A percentile compares a stretch with the other conserved stretches of the same genome.
These are phyloP conservation scores for Nesogale talazaci DNA, from an alignment of 2,113 vertebrate species.

Conservation along the genomic window DNA sequence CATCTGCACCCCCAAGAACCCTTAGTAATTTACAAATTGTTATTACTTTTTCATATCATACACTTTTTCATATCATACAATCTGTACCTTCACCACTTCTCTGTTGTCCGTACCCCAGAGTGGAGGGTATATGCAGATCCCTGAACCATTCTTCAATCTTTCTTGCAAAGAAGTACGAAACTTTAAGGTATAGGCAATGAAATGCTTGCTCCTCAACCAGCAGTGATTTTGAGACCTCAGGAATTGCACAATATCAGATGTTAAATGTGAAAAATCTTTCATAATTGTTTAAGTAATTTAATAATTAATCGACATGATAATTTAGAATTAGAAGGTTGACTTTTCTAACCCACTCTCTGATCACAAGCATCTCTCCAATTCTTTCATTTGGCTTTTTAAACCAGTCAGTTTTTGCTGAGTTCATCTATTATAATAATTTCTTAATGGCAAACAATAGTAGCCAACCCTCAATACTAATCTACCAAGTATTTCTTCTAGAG, in stretches of 20 bases:
- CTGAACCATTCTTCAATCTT: too few species aligned
- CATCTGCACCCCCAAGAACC: too few species aligned
- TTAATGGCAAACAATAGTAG: background rate
- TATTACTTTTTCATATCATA: too few species aligned
- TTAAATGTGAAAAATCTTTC: background rate
- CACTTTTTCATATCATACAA: too few species aligned
- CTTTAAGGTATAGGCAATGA: background rate
- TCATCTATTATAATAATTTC: background rate
- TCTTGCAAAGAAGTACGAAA: background rate
- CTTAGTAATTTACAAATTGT: too few species aligned
- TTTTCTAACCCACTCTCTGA: background rate
- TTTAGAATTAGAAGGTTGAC: background rate
- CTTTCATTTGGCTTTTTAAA: background rate
- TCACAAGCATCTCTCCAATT: background rate
- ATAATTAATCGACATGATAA: background rate
- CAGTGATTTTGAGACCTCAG: background rate
- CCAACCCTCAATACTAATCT: background rate
- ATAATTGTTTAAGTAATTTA: background rate
- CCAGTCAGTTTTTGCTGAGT: background rate
- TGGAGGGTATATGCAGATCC: too few species aligned
- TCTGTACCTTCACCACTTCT: too few species aligned
- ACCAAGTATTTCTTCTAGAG: background rate
- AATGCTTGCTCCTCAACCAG: background rate
- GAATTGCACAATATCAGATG: background rate
- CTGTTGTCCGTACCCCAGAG: too few species aligned